phyloP scores from a whole-genome alignment of 2,888 invertebrate species.

The Andrena haemorrhoa region DNA sequence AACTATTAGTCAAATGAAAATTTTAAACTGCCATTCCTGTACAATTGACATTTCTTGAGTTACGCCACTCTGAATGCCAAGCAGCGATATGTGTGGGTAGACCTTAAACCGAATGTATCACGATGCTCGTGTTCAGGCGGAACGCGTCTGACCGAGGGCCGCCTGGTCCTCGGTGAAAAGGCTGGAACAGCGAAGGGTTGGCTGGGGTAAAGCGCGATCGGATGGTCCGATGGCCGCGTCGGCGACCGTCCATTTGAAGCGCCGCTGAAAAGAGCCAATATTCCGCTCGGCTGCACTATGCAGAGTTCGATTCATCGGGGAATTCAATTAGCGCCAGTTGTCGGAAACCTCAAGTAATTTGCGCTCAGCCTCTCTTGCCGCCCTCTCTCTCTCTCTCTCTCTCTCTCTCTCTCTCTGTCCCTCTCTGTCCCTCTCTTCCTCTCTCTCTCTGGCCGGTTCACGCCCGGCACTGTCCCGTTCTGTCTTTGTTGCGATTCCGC shows the following conservation, averaged over 20 bases:
- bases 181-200: constrained; percentile 27
- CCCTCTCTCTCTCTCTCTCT: constrained; percentile 11
- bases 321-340: constrained; percentile 83
- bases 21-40: no score
- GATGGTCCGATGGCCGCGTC: constrained; percentile 49
- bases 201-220: constrained; percentile 41
- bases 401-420: background rate
- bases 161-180: constrained; percentile 13
- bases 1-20: no score
- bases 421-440: background rate
- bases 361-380: constrained; percentile 60
- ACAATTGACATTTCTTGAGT: no score
- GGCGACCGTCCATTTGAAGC: constrained; percentile 69
- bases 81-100: no score
- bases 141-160: constrained; percentile 16
- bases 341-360: constrained; percentile 84
- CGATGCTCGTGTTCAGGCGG: constrained; percentile 1
- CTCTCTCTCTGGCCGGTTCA: no score
- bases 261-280: constrained; percentile 81
- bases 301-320: constrained; percentile 82
- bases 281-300: constrained; percentile 75
- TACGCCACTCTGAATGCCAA: no score
- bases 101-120: constrained; percentile 15
- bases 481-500: constrained; percentile 48
- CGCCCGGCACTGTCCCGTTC: background rate